These are phyloP conservation scores for Drosophila hamatofila DNA, from an alignment of 2,888 invertebrate species.

Conservation along the genomic window DNA sequence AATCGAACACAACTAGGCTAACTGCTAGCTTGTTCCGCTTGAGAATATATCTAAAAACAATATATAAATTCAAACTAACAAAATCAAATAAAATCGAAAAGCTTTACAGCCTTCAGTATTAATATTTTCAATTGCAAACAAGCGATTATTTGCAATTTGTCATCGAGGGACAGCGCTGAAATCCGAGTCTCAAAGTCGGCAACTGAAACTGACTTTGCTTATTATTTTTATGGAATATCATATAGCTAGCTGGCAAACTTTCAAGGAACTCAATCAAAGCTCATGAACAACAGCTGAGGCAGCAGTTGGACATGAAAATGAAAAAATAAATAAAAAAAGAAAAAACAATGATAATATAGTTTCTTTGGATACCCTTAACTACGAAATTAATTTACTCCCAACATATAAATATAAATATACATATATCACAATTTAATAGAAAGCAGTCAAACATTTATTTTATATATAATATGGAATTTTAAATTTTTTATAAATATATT, in stretches of 20 bases:
- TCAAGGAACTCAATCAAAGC: constrained; percentile 45
- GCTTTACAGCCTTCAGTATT: constrained; percentile 19
- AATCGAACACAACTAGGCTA: neutral
- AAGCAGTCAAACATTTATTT: neutral
- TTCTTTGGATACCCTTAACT: neutral
- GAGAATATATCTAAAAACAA: constrained; percentile 7
- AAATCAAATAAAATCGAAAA: neutral
- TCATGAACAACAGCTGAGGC: constrained; percentile 58
- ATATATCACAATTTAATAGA: neutral
- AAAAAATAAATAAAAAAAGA: constrained; percentile 5
- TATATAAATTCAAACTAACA: too few relatives aligned
- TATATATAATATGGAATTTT: too few relatives aligned
- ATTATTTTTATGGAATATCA: constrained; percentile 41
- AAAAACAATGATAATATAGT: neutral
- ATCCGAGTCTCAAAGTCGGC: constrained; percentile 50
- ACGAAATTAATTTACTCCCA: neutral
- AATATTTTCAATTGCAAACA: constrained; percentile 39
- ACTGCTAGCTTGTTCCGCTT: constrained; percentile 17
- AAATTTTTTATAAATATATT: too few relatives aligned
- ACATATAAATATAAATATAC: neutral
- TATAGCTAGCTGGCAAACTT: constrained; percentile 38
- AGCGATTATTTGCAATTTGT: constrained; percentile 69
- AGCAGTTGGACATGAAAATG: constrained; percentile 34
- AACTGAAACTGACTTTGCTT: constrained; percentile 46
- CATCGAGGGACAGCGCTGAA: constrained; percentile 59